phyloP scores from a whole-genome alignment of 2,888 invertebrate genomes.

The Trileptium ribeirensis region DNA sequence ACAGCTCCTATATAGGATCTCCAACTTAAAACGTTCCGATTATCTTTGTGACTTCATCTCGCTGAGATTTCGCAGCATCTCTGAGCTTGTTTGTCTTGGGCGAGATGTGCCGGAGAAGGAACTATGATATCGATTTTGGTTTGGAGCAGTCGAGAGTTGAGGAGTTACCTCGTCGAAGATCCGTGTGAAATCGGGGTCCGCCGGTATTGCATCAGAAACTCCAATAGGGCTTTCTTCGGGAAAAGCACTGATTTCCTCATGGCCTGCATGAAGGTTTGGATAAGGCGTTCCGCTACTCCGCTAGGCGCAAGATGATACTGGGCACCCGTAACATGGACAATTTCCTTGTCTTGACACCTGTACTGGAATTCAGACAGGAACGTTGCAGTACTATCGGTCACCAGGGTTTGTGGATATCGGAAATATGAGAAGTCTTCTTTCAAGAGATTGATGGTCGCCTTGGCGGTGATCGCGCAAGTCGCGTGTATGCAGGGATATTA shows the following conservation, averaged over 20 bases:
- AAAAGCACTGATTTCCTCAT: slow-evolving; percentile 20
- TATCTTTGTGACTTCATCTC: neutral
- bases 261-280: slow-evolving; percentile 36
- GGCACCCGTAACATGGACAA: slow-evolving; percentile 26
- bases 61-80: slow-evolving; percentile 3
- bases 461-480: too few species aligned
- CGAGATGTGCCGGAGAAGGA: slow-evolving; percentile 19
- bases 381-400: slow-evolving; percentile 37
- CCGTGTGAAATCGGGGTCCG: slow-evolving; percentile 20
- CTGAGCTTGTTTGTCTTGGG: slow-evolving; percentile 22
- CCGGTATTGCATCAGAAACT: slow-evolving; percentile 30
- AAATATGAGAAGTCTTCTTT: too few species aligned
- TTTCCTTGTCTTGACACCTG: neutral
- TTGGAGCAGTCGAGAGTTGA: slow-evolving; percentile 26
- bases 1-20: neutral
- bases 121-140: slow-evolving; percentile 6
- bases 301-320: slow-evolving; percentile 38
- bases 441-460: too few species aligned
- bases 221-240: slow-evolving; percentile 27
- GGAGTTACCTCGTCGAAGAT: slow-evolving; percentile 25
- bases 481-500: too few species aligned
- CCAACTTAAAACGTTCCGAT: neutral
- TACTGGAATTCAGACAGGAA: slow-evolving; percentile 26
- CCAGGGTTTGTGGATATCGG: too few species aligned
- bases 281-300: slow-evolving; percentile 17